Evolutionary conservation across 2,888 invertebrate species (phyloP).

Genomic region (Hydropsyche betteni): DNA sequence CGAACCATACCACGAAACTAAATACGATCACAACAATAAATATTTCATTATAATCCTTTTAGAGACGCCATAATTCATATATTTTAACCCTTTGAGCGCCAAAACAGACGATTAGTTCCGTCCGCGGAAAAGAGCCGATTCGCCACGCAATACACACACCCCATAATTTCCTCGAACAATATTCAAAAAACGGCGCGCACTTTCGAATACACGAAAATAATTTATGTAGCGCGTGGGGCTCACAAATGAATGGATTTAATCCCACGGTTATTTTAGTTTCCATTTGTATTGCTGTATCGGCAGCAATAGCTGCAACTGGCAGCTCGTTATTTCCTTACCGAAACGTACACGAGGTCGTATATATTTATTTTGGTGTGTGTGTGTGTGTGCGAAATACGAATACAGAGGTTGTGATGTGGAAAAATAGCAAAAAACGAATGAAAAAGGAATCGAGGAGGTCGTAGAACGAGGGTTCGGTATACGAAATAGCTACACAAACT

Average conservation of each 20-base stretch:
- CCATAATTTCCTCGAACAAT: too few relatives aligned
- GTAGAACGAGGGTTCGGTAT: constrained; percentile 31
- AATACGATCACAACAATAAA: constrained; percentile 10
- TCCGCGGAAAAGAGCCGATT: neutral
- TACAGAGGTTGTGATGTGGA: constrained; percentile 41
- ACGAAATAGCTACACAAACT: constrained; percentile 33
- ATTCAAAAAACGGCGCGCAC: too few relatives aligned
- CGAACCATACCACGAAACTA: neutral
- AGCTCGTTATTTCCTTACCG: constrained; percentile 50
- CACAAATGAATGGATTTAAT: constrained; percentile 33
- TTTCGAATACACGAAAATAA: too few relatives aligned
- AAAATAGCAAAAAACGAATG: constrained; percentile 38
- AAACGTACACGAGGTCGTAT: neutral
- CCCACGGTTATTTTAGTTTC: constrained; percentile 37
- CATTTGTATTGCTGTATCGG: constrained; percentile 40
- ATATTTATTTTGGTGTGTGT: too few relatives aligned
- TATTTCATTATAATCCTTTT: neutral
- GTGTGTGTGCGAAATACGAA: constrained; percentile 4
- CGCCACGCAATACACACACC: constrained; percentile 18
- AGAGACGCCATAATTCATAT: neutral
- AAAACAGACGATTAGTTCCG: constrained; percentile 31
- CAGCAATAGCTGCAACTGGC: constrained; percentile 46
- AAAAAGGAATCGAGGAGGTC: constrained; percentile 39
- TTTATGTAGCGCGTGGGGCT: too few relatives aligned
- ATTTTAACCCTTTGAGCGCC: constrained; percentile 19